Conservation (phyloP, 1,140 invertebrate genomes). For the Caerostris extrusa region DNA sequence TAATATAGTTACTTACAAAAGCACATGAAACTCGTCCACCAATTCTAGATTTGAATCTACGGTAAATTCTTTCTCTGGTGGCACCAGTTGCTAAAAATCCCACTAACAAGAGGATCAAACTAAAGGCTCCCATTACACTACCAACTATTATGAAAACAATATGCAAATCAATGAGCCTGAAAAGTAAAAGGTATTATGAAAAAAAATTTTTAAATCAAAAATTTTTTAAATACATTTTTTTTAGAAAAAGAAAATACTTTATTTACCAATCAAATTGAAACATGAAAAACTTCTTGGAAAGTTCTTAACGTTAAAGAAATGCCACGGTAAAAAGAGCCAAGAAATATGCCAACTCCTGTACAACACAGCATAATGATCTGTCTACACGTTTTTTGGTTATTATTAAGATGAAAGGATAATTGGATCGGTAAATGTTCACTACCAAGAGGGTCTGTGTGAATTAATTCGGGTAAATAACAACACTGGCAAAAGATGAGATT, state of each 20-base stretch:
- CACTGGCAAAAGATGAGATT: too few species aligned
- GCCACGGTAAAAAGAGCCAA: slow-evolving; percentile 96
- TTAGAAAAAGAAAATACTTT: slow-evolving; percentile 77
- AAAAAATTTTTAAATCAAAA: too few species aligned
- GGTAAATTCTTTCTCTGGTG: slow-evolving; percentile 96
- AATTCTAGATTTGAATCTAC: slow-evolving; percentile 94
- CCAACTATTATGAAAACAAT: slow-evolving; percentile 96
- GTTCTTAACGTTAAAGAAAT: slow-evolving; percentile 91
- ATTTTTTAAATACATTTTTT: too few species aligned
- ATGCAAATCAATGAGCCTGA: slow-evolving; percentile 92
- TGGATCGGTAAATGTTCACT: too few species aligned
- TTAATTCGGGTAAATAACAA: too few species aligned
- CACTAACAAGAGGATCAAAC: slow-evolving; percentile 95
- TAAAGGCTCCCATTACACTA: slow-evolving; percentile 95
- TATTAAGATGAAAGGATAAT: too few species aligned
- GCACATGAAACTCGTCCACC: slow-evolving; percentile 93
- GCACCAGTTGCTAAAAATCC: slow-evolving; percentile 97
- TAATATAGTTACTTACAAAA: slow-evolving; percentile 65
- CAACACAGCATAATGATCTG: slow-evolving; percentile 97
- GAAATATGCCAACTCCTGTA: slow-evolving; percentile 95
- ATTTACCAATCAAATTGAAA: slow-evolving; percentile 89
- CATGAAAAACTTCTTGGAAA: slow-evolving; percentile 93
- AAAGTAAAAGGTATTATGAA: too few species aligned
- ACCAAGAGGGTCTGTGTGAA: too few species aligned
- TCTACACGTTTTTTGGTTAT: too few species aligned